Evolutionary conservation across 1,140 invertebrate genomes (phyloP), one percentile per base, ranked within the genome.

Genomic region (Cyclargus thomasi): DNA sequence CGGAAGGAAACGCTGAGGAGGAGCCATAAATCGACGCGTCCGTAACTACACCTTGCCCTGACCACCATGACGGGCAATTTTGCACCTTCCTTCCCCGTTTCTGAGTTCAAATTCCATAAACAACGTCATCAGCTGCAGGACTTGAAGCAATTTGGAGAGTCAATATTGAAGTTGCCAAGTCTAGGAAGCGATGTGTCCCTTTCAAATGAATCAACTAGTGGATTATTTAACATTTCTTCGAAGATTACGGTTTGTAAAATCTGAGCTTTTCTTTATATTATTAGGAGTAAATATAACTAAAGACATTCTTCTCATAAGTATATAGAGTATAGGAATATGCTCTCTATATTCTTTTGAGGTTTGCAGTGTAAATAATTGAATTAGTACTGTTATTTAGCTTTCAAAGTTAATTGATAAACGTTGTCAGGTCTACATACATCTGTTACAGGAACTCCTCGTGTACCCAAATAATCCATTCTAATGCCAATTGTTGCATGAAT

Each of bases 71-170:
- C 71, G 76, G 82, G 69, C 75, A 84, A 82, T 82, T 80, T 75
- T 77, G 62, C 63, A 74, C 77, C 63, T 68, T 82, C 71, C 67
- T 66, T 63, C 64, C 67, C 66, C 70, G 77, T 36, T 72, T 69
- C 85, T 86, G 83, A 78, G 85, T 85, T 81, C 70, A 85, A 73
- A 85, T 79, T 87, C 69, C 74, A 76, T 81, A 80, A 79, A 77
- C 78, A 72, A 71, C 72, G 82, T 85, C 83, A 89, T 87, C 81
- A 78, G 70, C 79, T 82, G 81, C 79, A 83, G 71, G 79, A 76
- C 81, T 89, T 87, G 83, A 85, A 86, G 82, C 81, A 87, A 89
- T 87, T 89, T 86, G 83, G 83, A 74, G 79, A 84, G 84, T 86
- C 83, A 89, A 89, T 87, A 87, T 89, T 87, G 83, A 82, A 87